These are phyloP conservation scores for Hypanus sabinus DNA, from an alignment of 2,113 vertebrate genomes.

Conservation along the genomic window DNA sequence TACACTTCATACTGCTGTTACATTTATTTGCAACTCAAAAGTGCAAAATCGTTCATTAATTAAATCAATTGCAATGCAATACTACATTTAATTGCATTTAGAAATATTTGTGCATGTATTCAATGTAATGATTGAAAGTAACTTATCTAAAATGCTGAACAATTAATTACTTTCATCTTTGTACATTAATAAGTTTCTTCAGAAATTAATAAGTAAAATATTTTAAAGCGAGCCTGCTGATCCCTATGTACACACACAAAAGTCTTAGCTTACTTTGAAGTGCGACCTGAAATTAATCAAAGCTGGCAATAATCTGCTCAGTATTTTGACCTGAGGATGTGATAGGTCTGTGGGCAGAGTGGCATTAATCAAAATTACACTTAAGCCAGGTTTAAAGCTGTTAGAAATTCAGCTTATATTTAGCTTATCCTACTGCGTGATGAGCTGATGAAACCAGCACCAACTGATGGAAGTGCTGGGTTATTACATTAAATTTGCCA, in stretches of 20 bases:
- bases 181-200: background rate
- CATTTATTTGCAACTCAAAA: background rate
- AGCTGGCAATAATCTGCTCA: background rate
- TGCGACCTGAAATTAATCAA: background rate
- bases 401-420: background rate
- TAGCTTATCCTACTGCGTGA: too few species aligned
- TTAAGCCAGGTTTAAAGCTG: background rate
- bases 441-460: background rate
- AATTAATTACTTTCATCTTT: background rate
- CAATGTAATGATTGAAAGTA: background rate
- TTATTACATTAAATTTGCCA: background rate
- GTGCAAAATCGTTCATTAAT: background rate
- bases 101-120: background rate
- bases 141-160: background rate
- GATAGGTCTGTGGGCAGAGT: too few species aligned
- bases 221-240: too few species aligned
- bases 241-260: background rate
- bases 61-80: background rate
- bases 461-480: background rate
- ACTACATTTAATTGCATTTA: too few species aligned
- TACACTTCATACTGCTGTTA: background rate
- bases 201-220: background rate
- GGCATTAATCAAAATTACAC: background rate
- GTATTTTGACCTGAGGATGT: background rate
- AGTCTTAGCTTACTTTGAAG: background rate